Conservation (phyloP, 2,888 invertebrate genomes). For the Thymelicus lineola region DNA sequence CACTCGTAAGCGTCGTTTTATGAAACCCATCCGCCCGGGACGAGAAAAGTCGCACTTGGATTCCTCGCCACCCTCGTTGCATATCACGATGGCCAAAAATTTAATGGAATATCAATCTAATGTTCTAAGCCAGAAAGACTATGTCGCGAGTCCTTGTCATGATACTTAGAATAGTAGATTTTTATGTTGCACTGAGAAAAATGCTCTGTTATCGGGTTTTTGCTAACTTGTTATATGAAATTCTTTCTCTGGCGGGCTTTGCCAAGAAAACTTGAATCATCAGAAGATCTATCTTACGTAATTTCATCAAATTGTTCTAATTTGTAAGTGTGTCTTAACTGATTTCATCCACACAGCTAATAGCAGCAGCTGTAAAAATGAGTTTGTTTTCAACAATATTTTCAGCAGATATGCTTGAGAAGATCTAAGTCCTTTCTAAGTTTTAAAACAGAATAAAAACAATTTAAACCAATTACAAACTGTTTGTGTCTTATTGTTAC, state of each 20-base stretch:
- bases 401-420: too few species aligned
- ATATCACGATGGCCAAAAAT: background rate
- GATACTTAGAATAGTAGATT: background rate
- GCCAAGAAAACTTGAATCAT: background rate
- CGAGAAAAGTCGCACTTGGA: conserved; percentile 11
- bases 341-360: too few species aligned
- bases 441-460: too few species aligned
- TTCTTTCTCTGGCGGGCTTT: background rate
- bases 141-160: background rate
- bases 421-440: too few species aligned
- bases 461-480: too few species aligned
- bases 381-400: too few species aligned
- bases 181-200: conserved; percentile 10
- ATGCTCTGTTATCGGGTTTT: conserved; percentile 8
- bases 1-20: conserved; percentile 30
- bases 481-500: background rate
- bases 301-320: background rate
- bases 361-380: too few species aligned
- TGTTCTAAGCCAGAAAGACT: background rate
- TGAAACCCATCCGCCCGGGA: conserved; percentile 16
- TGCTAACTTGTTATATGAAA: conserved; percentile 4
- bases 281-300: background rate
- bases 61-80: background rate
- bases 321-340: background rate
- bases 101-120: conserved; percentile 9